Percentiles rank a stretch among this genome's conserved stretches.
Evolutionary conservation across 2,797 vertebrate genomes (phyloP).

Genomic region (Dromococcyx pavoninus): DNA sequence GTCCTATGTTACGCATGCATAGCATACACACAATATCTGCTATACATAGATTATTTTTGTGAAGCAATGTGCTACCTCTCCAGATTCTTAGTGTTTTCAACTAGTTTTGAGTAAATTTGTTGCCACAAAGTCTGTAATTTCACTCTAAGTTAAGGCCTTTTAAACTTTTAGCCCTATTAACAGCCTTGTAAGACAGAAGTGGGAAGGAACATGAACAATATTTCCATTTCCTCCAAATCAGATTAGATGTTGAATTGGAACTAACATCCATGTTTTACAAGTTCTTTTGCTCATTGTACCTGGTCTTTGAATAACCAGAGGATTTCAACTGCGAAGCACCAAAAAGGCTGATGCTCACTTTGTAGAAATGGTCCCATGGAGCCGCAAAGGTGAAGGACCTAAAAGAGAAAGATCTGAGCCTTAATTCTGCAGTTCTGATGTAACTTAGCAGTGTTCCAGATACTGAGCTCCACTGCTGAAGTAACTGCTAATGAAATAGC

Average conservation of each 20-base stretch:
- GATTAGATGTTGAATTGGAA: not conserved
- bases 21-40: not conserved
- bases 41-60: not conserved
- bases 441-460: not conserved
- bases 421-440: not conserved
- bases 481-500: not conserved
- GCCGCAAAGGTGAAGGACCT: not conserved
- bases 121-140: not conserved
- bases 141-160: not conserved
- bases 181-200: not conserved
- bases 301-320: not conserved
- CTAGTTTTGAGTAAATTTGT: not conserved
- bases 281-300: not conserved
- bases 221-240: not conserved
- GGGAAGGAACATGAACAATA: not conserved
- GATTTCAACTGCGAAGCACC: not conserved
- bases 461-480: not conserved
- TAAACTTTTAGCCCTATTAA: not conserved
- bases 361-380: not conserved
- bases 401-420: not conserved
- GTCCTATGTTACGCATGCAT: not conserved
- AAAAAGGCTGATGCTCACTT: not conserved
- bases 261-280: rapidly evolving
- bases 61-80: not conserved
- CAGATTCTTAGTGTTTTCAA: not conserved